Base-by-base conservation (phyloP, 2,797 vertebrate genomes). In the Crenichthys baileyi region DNA sequence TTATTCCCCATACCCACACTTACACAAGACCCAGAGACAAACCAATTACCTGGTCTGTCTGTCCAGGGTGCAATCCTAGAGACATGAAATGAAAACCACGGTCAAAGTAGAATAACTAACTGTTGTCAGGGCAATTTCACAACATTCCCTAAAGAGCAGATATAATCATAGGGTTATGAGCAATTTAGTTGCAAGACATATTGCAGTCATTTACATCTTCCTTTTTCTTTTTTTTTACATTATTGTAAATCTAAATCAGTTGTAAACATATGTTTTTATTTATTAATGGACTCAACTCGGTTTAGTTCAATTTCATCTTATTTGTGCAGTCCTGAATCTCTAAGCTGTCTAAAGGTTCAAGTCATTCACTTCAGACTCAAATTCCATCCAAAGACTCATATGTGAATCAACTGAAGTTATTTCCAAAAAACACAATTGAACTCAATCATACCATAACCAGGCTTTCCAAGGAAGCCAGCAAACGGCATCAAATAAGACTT, bases 11-110 rank as follows among this genome's bases (percentile, higher is more conserved):
- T 80, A 56, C 75, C 82, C 83, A 86, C 24, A 0, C 65, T 89
- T 76, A 86, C 84, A 87, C 83, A 91, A 88, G 77, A 86, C 84
- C 87, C 83, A 91, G 88, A 86, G 89, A 89, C 90, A 93, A 91
- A 92, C 82, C 77, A 92, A 92, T 93, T 91, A 93, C 85, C 46
- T 65, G 76, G 80, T 87, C 88, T 90, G 87, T 92, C 73, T 46
- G 82, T 82, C 82, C 82, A 81, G 80, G 84, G 80, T 84, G 81
- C 83, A 82, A 86, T 88, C 72, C 65, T 87, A 72, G 77, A 83
- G 81, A 81, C 85, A 86, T 75, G 83, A 72, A 77, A 53, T 83
- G 77, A 79, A 79, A 87, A 82, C 79, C 68, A 70, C 24, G 60
- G 73, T 39, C 78, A 80, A 87, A 77, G 65, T 79, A 75, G 76